Evolutionary conservation across 2,113 vertebrate species (phyloP).

Genomic region (Macquaria ambigua): DNA sequence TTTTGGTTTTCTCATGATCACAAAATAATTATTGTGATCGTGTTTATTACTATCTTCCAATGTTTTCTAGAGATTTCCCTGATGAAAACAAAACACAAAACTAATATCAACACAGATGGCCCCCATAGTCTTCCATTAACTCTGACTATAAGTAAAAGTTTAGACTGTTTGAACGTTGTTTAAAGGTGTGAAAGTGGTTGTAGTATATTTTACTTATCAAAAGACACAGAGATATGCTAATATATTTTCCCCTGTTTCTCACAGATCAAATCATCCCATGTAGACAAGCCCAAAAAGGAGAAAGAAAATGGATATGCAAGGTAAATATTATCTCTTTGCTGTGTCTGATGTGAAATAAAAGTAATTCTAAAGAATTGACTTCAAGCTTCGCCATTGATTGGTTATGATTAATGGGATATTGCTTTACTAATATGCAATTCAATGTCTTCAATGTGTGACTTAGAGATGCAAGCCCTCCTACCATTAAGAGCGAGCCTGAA

Average conservation of each 20-base stretch:
- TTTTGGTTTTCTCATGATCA: not conserved
- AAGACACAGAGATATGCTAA: not conserved
- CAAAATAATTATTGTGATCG: no score
- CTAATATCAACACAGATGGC: not conserved
- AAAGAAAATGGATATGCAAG: constrained; percentile 96
- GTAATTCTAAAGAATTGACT: not conserved
- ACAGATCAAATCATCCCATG: constrained; percentile 87
- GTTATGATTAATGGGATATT: not conserved
- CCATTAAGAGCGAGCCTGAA: constrained; percentile 92
- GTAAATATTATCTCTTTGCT: constrained; percentile 75
- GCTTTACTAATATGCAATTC: constrained; percentile 22
- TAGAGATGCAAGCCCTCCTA: constrained; percentile 85
- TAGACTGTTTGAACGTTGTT: not conserved
- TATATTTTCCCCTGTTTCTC: constrained; percentile 40
- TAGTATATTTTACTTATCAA: not conserved
- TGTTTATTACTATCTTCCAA: not conserved
- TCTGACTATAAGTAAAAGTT: not conserved
- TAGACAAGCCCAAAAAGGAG: constrained; percentile 92
- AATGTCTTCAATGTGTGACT: constrained; percentile 31
- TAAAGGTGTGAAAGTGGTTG: not conserved
- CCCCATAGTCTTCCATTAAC: not conserved
- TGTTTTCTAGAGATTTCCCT: not conserved
- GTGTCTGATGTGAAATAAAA: not conserved
- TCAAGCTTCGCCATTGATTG: not conserved
- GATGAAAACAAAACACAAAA: constrained; percentile 11